Evolutionary conservation across 1,140 invertebrate species (phyloP), one percentile per base, ranked within the genome.

Genomic region (Drosophila lacertosa): DNA sequence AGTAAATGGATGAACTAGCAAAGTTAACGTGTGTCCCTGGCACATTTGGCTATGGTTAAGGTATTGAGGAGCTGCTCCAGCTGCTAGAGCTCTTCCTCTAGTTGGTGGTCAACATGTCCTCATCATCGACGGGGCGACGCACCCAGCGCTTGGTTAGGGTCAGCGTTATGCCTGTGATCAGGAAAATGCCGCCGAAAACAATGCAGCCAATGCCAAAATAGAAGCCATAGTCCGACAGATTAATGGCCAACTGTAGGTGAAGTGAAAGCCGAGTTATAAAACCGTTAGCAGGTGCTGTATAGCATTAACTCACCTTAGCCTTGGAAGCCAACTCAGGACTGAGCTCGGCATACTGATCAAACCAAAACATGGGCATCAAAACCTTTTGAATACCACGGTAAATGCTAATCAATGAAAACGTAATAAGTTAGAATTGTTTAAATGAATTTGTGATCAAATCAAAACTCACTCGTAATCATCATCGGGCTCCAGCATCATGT

Each of bases 351-450:
- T 93, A 92, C 91, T 97, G 95, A 9, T 92, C 91, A 91, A 97
- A 97, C 95, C 95, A 96, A 68, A 96, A 91, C 92, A 95, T 94
- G 10, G 96, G 96, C 90, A 93, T 94, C 24, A 91, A 39, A 0
- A 92, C 92, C 60, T 91, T 92, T 4, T 84, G 92, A n/a, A 94
- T 71, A 57, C 93, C 90, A 50, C 93, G 89, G 54, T 94, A 93
- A 11, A 94, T 89, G 2, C 94, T 89, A 16, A 77, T 48, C 2
- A 37, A 35, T 6, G 6, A 24, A 2, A 16, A 26, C 13, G 24
- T 5, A 22, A 45, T 6, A 9, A 10, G 37, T 16, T 1, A 26
- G 24, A 4, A 26, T 5, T 26, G 24, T 26, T 4, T 26, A 7
- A 26, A 4, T 6, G 24, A 26, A n/a, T n/a, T n/a, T n/a, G n/a